phyloP scores from a whole-genome alignment of 2,113 vertebrate species.

The Phylloscopus trochilus region DNA sequence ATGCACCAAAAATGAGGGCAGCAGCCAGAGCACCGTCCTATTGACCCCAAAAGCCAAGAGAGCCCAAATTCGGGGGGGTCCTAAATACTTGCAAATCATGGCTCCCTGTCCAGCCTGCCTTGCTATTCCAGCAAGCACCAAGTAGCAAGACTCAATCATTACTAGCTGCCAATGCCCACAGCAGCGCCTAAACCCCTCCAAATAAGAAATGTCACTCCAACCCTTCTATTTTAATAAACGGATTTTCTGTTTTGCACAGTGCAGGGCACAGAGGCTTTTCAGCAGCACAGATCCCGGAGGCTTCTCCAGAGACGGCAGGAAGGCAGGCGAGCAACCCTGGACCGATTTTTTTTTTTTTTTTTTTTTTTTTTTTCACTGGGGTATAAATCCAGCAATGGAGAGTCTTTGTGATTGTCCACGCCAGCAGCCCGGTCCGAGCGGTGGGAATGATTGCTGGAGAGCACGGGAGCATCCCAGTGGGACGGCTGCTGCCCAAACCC shows the following conservation, averaged over 20 bases:
- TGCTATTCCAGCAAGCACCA: background rate
- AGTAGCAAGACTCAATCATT: background rate
- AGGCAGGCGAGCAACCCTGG: slow-evolving; percentile 31
- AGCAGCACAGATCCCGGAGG: background rate
- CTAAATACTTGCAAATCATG: background rate
- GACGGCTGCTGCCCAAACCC: background rate
- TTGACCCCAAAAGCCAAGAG: background rate
- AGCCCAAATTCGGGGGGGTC: background rate
- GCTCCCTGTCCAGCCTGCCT: background rate
- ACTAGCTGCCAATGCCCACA: background rate
- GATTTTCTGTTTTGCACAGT: background rate
- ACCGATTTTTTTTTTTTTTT: slow-evolving; percentile 67
- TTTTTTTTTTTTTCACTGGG: slow-evolving; percentile 66
- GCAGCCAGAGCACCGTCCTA: background rate
- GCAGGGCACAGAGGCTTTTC: background rate
- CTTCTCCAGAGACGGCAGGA: slow-evolving; percentile 17
- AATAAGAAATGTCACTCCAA: background rate
- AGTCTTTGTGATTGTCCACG: slow-evolving; percentile 20
- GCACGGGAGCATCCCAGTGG: background rate
- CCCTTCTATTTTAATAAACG: background rate
- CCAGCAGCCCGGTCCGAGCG: slow-evolving; percentile 45
- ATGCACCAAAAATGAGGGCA: background rate
- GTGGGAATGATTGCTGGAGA: slow-evolving; percentile 43
- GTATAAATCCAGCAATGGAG: slow-evolving; percentile 68
- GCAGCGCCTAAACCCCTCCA: background rate